Conservation (phyloP, 1,140 invertebrate genomes). For the Trachelipus rathkii region DNA sequence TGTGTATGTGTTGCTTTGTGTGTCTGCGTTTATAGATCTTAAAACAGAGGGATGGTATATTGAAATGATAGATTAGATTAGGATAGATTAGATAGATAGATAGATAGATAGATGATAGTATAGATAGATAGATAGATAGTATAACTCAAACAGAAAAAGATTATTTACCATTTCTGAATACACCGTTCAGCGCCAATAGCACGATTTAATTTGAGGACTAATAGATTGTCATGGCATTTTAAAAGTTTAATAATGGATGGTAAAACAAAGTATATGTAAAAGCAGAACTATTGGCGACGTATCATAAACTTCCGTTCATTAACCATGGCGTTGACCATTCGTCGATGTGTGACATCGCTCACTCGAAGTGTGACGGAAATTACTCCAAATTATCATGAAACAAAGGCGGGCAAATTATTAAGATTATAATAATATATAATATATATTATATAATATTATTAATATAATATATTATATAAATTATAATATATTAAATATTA, state of each 20-base stretch:
- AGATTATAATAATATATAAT: too few relatives aligned
- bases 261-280: constrained; percentile 45
- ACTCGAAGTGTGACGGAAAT: constrained; percentile 41
- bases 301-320: constrained; percentile 25
- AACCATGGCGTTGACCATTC: constrained; percentile 26
- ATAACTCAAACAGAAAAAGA: too few relatives aligned
- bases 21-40: too few relatives aligned
- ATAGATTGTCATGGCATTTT: constrained; percentile 29
- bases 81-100: too few relatives aligned
- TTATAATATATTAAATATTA: too few relatives aligned
- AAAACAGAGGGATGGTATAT: too few relatives aligned
- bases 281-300: constrained; percentile 35
- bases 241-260: constrained; percentile 44
- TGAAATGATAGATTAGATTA: too few relatives aligned
- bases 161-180: constrained; percentile 41
- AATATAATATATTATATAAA: too few relatives aligned
- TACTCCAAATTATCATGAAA: constrained; percentile 38
- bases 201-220: constrained; percentile 32
- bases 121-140: too few relatives aligned
- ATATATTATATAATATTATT: too few relatives aligned
- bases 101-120: too few relatives aligned
- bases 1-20: too few relatives aligned
- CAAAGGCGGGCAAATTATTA: constrained; percentile 27
- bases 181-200: constrained; percentile 30
- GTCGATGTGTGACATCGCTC: constrained; percentile 22